A percentile compares a stretch with the other conserved stretches of the same genome.
phyloP scores from a whole-genome alignment of 2,113 vertebrate species.

The Piprites chloris region DNA sequence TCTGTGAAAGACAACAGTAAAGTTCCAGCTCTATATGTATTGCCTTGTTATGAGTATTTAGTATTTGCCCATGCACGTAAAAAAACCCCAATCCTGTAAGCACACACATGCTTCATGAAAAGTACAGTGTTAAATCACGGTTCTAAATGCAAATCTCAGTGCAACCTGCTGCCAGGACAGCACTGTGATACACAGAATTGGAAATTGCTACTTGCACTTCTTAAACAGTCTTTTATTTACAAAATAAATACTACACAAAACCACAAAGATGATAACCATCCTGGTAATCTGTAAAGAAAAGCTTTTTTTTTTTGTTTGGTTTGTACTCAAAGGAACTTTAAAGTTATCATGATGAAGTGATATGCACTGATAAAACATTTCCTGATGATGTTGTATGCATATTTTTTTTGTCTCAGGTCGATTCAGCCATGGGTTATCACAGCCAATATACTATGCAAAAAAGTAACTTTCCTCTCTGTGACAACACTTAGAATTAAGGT shows the following conservation, averaged over 20 bases:
- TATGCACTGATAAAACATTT: not conserved
- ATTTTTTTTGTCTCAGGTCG: not conserved
- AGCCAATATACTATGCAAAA: not conserved
- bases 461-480: not conserved
- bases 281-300: not conserved
- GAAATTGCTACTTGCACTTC: not conserved
- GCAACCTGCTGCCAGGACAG: not conserved
- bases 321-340: not conserved
- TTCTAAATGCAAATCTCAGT: not conserved
- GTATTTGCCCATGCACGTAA: not conserved
- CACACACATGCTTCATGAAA: not conserved
- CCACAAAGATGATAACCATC: not conserved
- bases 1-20: not conserved
- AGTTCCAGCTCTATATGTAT: not conserved
- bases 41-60: not conserved
- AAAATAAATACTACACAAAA: not conserved
- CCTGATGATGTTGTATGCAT: not conserved
- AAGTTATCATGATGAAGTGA: not conserved
- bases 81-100: not conserved
- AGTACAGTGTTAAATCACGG: not conserved
- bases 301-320: not conserved
- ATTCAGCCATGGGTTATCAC: not conserved
- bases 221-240: not conserved
- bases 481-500: not conserved
- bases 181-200: not conserved